Conservation (phyloP, 2,113 vertebrate genomes). For the Scalopus aquaticus region DNA sequence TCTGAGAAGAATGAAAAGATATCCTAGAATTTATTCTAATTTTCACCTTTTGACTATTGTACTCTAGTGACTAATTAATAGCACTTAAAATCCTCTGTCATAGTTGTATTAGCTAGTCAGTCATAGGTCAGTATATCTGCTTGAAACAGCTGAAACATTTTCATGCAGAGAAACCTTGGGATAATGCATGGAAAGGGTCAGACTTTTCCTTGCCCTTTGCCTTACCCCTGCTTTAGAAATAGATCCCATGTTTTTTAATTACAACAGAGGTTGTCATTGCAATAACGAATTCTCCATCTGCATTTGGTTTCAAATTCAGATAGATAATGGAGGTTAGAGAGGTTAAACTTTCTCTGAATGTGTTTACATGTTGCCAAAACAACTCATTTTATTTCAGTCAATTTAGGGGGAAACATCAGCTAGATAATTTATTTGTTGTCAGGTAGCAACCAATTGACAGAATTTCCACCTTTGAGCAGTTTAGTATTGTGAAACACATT, state of each 20-base stretch:
- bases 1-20: background rate
- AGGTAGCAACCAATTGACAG: constrained; percentile 34
- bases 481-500: background rate
- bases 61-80: constrained; percentile 63
- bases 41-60: constrained; percentile 47
- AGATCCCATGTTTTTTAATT: constrained; percentile 70
- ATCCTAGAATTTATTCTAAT: background rate
- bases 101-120: constrained; percentile 13
- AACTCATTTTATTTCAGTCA: constrained; percentile 49
- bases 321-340: constrained; percentile 65
- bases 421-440: constrained; percentile 56
- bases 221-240: constrained; percentile 35
- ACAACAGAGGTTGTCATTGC: constrained; percentile 45
- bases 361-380: constrained; percentile 63
- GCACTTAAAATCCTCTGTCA: constrained; percentile 49
- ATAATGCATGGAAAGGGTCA: background rate
- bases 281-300: constrained; percentile 62
- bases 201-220: background rate
- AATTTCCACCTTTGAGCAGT: constrained; percentile 13
- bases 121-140: constrained; percentile 25
- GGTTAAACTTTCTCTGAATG: constrained; percentile 55
- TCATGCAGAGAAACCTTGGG: background rate
- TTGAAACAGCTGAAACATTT: constrained; percentile 12
- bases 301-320: constrained; percentile 63
- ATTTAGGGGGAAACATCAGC: constrained; percentile 29